Base-by-base conservation (phyloP, 2,888 invertebrate genomes). In the Idaea straminata region DNA sequence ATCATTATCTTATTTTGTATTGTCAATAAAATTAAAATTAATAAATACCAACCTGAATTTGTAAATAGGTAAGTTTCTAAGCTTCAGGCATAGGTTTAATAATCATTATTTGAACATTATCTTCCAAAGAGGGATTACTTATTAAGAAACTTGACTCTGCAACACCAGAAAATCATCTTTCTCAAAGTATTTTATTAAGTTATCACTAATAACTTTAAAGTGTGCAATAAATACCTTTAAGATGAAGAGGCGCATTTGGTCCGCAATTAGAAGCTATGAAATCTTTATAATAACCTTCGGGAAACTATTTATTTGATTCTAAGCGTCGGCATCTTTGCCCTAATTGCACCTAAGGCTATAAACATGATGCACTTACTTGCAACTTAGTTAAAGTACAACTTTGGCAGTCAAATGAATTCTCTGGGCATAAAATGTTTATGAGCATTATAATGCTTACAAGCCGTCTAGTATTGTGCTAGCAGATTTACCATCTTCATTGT, bases 181-280 rank as follows among this genome's bases (percentile, higher is more conserved):
- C 13, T 47, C 47, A 47, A 47, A 47, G 47, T 47, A 47, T 47
- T 47, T 47, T 47, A 47, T 47, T 47, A 47, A 47, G 47, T 47
- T 47, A 47, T 47, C 47, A 47, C 47, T 47, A 47, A 59, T 59
- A 59, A 62, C 15, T 66, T 69, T 60, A 65, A 68, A 71, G 63
- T 66, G 66, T 66, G 68, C 66, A 64, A 64, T 74, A 72, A 73
- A 71, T 68, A 66, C 64, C 62, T 63, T 66, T 61, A 64, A 64
- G 65, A 64, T 69, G 62, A 47, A 75, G 70, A 67, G 73, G 80
- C 76, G 74, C 79, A 85, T 83, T 81, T 81, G 80, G 79, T 65
- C 79, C 82, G 82, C 81, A 85, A 87, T 86, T 87, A 84, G 81
- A 78, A 75, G 82, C 81, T 79, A 85, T 85, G 80, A 85, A 83